Evolutionary conservation across 2,797 vertebrate species (phyloP).

Genomic region (Mormyrops attenuatus): DNA sequence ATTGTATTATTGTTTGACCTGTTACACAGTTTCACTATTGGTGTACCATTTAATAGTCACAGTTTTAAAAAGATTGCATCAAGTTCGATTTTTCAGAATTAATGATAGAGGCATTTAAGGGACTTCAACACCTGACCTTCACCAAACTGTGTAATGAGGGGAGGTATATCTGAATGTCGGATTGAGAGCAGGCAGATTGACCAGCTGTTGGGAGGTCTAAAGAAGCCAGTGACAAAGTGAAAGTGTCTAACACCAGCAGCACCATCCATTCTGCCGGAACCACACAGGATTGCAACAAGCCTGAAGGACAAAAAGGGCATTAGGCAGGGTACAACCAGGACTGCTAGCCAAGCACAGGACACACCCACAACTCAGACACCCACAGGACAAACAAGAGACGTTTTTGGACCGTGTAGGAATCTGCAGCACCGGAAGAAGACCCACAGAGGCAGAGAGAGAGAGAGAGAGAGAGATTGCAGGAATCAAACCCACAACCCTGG

Average conservation of each 20-base stretch:
- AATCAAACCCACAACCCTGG: conserved; percentile 6
- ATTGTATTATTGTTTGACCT: neutral
- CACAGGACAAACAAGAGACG: neutral
- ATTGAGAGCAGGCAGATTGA: neutral
- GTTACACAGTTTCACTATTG: neutral
- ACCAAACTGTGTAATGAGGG: neutral
- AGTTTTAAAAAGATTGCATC: neutral
- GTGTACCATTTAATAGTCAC: neutral
- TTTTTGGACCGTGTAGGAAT: neutral
- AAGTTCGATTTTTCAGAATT: neutral
- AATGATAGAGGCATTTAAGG: neutral
- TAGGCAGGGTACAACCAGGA: neutral
- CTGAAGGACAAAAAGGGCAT: conserved; percentile 6
- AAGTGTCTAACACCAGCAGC: neutral
- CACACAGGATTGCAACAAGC: neutral
- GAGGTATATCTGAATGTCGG: neutral
- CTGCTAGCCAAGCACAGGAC: neutral
- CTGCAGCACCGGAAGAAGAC: neutral
- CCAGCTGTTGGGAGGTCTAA: neutral
- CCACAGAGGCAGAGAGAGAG: neutral
- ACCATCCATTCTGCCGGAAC: neutral
- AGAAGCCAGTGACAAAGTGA: neutral
- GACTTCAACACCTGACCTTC: neutral
- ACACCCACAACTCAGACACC: neutral
- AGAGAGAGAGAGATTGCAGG: neutral